These are phyloP conservation scores for Melieria crassipennis DNA, from an alignment of 2,888 invertebrate species.

Conservation along the genomic window DNA sequence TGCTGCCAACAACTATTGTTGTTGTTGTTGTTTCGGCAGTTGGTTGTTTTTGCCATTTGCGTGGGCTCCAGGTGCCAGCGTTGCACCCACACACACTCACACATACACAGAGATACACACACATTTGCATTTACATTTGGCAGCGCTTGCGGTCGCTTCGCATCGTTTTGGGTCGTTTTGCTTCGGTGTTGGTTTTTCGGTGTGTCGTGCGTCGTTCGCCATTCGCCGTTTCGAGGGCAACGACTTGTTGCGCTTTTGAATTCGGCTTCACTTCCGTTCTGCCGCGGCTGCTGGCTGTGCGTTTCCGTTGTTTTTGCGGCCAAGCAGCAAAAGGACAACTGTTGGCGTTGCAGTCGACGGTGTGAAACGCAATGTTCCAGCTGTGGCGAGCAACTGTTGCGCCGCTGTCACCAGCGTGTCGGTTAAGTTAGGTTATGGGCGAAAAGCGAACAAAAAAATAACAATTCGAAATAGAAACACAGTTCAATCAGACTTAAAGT, in stretches of 20 bases:
- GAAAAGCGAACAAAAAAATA: too few species aligned
- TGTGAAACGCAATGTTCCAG: too few species aligned
- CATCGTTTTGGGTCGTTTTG: constrained; percentile 39
- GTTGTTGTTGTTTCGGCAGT: too few species aligned
- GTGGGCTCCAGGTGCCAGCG: not conserved
- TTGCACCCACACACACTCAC: not conserved
- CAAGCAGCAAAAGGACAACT: too few species aligned
- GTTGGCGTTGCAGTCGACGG: too few species aligned
- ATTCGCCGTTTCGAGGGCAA: constrained; percentile 43
- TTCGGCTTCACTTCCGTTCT: constrained; percentile 30
- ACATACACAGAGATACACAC: too few species aligned
- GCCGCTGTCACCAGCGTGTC: too few species aligned
- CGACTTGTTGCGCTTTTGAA: constrained; percentile 48
- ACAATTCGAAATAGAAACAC: too few species aligned
- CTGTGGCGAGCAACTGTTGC: too few species aligned
- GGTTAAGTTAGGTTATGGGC: too few species aligned
- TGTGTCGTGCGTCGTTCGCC: not conserved
- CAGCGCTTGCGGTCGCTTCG: constrained; percentile 43
- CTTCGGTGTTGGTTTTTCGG: constrained; percentile 32
- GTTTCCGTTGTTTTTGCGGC: not conserved
- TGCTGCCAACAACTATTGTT: too few species aligned
- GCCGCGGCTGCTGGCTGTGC: not conserved
- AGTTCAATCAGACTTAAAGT: too few species aligned
- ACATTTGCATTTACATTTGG: constrained; percentile 19
- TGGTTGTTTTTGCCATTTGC: not conserved